Evolutionary conservation across 2,888 invertebrate species (phyloP), one percentile per base, ranked within the genome.

Genomic region (Reticulitermes lucifugus): DNA sequence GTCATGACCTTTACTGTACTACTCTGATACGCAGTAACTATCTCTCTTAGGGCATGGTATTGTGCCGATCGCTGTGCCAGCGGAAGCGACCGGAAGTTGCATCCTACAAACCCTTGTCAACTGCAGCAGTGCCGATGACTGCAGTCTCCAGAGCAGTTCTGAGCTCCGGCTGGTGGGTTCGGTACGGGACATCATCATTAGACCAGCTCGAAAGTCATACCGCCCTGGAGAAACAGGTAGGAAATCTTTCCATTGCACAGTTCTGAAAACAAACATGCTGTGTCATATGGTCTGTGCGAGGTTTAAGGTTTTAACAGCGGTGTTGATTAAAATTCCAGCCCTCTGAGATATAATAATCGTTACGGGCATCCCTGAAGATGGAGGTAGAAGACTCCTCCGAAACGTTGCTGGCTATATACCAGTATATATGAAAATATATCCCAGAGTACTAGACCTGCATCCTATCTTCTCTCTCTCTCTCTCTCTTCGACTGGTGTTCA

Each of bases 191-290:
- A 93, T 94, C 85, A 93, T 94, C 86, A 93, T 94, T n/a, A 90
- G 94, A 51, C 93, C 94, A 0, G 93, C 93, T 12, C 91, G 93
- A 84, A 94, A 93, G 88, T 93, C 93, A 87, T 94, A 94, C 88
- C 91, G 92, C 84, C 94, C 94, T 51, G 94, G 94, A 84, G 94
- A 94, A 88, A 94, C 92, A 9, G 92, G 94, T 94, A 89, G 92
- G 93, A 90, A 14, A 12, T 18, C 55, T 18, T 18, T 18, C 18
- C 55, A 55, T 18, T 18, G 14, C 18, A 55, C 55, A 18, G 18
- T 14, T 55, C 18, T 55, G 55, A 18, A 55, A 18, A 55, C 55
- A 55, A 55, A 18, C 51, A 51, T 2, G 9, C 14, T 35, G 35
- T 35, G 4, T 35, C 4, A 35, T 35, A 35, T 4, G 35, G 35